Conservation (phyloP, 2,797 vertebrate genomes). For the Brachymystax lenok region DNA sequence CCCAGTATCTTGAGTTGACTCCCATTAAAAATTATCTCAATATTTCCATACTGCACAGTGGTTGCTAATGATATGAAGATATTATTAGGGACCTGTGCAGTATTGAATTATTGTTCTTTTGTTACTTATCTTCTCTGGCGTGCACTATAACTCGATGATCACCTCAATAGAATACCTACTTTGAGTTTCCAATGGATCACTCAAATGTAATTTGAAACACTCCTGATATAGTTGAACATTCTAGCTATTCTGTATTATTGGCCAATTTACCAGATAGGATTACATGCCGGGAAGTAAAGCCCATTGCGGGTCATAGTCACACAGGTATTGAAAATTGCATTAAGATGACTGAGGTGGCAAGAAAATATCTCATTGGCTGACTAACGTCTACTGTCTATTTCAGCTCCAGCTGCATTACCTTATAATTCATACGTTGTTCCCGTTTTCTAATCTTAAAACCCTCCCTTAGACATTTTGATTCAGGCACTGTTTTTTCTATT, state of each 20-base stretch:
- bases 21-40: conserved; percentile 4
- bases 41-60: conserved; percentile 31
- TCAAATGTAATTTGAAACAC: conserved; percentile 7
- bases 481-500: neutral
- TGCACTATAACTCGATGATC: neutral
- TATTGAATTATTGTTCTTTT: conserved; percentile 37
- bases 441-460: too few relatives aligned
- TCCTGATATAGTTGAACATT: conserved; percentile 6
- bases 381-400: neutral
- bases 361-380: neutral
- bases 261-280: conserved; percentile 11
- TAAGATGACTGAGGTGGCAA: neutral
- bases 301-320: neutral
- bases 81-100: neutral
- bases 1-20: conserved; percentile 17
- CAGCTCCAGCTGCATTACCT: neutral
- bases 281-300: conserved; percentile 20
- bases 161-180: conserved; percentile 1
- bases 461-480: neutral
- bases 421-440: neutral
- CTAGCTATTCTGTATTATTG: neutral
- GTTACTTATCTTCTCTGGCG: conserved; percentile 29
- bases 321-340: conserved; percentile 8
- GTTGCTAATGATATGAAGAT: conserved; percentile 15
- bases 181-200: neutral